Percentiles rank a stretch among this genome's conserved stretches.
phyloP scores from a whole-genome alignment of 2,113 vertebrate species.

The Dendropsophus ebraccatus region DNA sequence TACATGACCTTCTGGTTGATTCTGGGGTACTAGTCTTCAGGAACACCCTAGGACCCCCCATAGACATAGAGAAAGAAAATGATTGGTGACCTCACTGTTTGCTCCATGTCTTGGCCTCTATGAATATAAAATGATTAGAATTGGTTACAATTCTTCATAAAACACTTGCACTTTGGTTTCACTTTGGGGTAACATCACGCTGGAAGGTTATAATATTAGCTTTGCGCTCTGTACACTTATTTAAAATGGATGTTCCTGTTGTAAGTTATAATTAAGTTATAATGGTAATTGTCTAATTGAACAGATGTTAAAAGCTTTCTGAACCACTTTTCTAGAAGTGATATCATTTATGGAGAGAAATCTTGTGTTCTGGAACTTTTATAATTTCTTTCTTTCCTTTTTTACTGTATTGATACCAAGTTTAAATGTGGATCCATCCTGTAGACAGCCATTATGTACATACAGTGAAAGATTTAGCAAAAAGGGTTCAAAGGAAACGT shows the following conservation, averaged over 20 bases:
- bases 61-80: too few relatives aligned
- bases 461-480: too few relatives aligned
- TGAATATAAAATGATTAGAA: background rate
- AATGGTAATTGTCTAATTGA: constrained; percentile 22
- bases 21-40: background rate
- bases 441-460: background rate
- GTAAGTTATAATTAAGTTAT: background rate
- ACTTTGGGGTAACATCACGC: background rate
- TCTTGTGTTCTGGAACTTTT: background rate
- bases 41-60: background rate
- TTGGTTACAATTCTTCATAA: background rate
- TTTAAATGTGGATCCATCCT: background rate
- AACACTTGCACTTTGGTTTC: too few relatives aligned
- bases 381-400: background rate
- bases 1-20: background rate
- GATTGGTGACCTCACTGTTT: background rate
- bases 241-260: background rate
- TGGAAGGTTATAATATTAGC: background rate
- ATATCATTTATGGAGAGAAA: background rate
- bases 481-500: too few relatives aligned
- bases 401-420: background rate
- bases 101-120: background rate
- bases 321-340: constrained; percentile 4
- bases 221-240: background rate
- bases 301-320: background rate